Evolutionary conservation across 2,888 invertebrate genomes (phyloP).

Genomic region (Quadriops clusia): DNA sequence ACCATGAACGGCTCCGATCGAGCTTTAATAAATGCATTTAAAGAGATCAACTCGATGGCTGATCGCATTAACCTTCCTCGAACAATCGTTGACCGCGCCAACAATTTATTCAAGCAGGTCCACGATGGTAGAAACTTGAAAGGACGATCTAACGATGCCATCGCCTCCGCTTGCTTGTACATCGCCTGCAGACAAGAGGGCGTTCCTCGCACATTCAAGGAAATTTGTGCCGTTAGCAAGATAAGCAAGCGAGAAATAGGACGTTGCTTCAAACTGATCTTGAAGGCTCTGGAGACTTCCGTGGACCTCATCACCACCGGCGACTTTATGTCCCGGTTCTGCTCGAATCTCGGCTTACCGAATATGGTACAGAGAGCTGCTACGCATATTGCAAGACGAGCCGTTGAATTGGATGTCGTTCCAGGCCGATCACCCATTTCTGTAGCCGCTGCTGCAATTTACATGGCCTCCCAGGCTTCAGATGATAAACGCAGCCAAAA

Average conservation of each 20-base stretch:
- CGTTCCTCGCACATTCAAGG: constrained; percentile 97
- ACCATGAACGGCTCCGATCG: constrained; percentile 91
- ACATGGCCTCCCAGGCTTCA: constrained; percentile 98
- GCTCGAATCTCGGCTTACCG: constrained; percentile 85
- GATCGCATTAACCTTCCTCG: constrained; percentile 94
- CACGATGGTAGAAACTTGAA: constrained; percentile 93
- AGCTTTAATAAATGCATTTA: constrained; percentile 88
- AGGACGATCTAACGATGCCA: constrained; percentile 90
- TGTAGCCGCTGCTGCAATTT: constrained; percentile 97
- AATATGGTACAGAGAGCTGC: constrained; percentile 87
- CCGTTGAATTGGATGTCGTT: constrained; percentile 93
- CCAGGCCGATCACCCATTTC: constrained; percentile 97
- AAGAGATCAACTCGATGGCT: constrained; percentile 96
- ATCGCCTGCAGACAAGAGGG: constrained; percentile 98
- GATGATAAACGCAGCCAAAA: constrained; percentile 90
- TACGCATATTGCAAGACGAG: constrained; percentile 91
- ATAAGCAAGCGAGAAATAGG: constrained; percentile 99
- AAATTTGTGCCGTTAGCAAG: constrained; percentile 98
- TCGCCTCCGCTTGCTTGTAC: constrained; percentile 96
- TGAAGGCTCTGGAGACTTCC: constrained; percentile 91
- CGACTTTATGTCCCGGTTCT: constrained; percentile 98
- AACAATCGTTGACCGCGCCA: constrained; percentile 93
- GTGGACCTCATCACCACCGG: constrained; percentile 83
- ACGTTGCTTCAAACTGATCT: constrained; percentile 90
- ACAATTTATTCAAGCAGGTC: constrained; percentile 95